These are phyloP conservation scores for Cyanoramphus novaezelandiae DNA, from an alignment of 2,113 vertebrate species.

Conservation along the genomic window DNA sequence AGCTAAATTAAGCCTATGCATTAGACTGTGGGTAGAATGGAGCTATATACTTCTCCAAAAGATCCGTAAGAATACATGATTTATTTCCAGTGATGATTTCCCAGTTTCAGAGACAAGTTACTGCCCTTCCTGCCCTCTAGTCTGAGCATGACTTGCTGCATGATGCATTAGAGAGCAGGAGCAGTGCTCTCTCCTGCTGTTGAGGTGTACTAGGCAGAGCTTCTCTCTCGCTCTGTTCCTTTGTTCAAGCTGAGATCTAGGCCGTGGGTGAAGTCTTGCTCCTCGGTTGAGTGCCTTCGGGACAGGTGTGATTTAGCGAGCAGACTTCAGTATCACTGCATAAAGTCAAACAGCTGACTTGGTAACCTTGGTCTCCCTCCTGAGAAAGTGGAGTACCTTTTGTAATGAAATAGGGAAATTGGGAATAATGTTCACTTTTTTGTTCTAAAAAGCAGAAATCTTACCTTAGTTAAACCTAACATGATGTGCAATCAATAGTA, in stretches of 20 bases:
- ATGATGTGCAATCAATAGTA: background rate
- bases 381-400: background rate
- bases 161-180: background rate
- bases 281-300: rapidly evolving
- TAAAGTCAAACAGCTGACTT: background rate
- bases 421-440: background rate
- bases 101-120: background rate
- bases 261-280: background rate
- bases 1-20: background rate
- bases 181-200: background rate
- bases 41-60: background rate
- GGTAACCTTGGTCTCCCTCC: background rate
- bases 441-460: background rate
- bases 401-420: background rate
- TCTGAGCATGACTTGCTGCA: background rate
- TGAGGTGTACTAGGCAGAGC: rapidly evolving
- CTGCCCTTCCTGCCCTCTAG: background rate
- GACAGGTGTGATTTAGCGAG: rapidly evolving
- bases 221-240: rapidly evolving
- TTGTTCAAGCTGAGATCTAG: background rate
- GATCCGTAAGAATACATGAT: background rate
- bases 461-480: background rate
- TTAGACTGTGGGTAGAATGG: background rate
- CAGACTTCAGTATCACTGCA: background rate
- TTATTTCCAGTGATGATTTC: background rate